phyloP scores from a whole-genome alignment of 2,797 vertebrate species.

The Acanthurus lineatus region DNA sequence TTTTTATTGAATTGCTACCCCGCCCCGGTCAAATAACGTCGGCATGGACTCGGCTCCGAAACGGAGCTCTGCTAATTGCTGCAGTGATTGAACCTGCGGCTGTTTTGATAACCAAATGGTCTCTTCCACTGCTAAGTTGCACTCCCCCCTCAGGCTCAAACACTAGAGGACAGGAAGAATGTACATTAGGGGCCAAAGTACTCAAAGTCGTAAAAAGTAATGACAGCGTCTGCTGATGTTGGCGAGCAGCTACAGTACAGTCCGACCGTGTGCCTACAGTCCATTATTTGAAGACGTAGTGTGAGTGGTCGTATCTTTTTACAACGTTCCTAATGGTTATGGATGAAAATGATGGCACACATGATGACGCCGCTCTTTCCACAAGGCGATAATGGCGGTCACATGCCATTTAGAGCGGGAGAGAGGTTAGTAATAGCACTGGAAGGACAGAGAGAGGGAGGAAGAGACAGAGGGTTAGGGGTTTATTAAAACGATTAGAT shows the following conservation, averaged over 20 bases:
- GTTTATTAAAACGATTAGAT: constrained; percentile 66
- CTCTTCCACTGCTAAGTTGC: constrained; percentile 41
- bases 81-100: constrained; percentile 61
- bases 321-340: constrained; percentile 78
- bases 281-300: constrained; percentile 70
- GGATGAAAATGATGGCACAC: constrained; percentile 75
- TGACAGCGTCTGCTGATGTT: constrained; percentile 63
- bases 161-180: constrained; percentile 73
- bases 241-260: constrained; percentile 47
- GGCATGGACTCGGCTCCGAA: constrained; percentile 36
- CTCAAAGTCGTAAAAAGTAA: constrained; percentile 77
- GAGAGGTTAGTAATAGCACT: constrained; percentile 58
- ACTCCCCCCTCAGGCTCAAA: constrained; percentile 34
- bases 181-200: constrained; percentile 74
- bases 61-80: constrained; percentile 59
- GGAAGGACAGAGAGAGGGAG: constrained; percentile 43
- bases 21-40: constrained; percentile 43
- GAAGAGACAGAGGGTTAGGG: constrained; percentile 15
- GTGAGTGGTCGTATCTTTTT: constrained; percentile 78
- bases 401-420: constrained; percentile 63
- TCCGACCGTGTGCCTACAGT: constrained; percentile 45
- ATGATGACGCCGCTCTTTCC: constrained; percentile 73
- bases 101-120: constrained; percentile 65
- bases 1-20: constrained; percentile 39
- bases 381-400: constrained; percentile 71